These are phyloP conservation scores for Macaria notata DNA, from an alignment of 2,888 invertebrate species.

Conservation along the genomic window DNA sequence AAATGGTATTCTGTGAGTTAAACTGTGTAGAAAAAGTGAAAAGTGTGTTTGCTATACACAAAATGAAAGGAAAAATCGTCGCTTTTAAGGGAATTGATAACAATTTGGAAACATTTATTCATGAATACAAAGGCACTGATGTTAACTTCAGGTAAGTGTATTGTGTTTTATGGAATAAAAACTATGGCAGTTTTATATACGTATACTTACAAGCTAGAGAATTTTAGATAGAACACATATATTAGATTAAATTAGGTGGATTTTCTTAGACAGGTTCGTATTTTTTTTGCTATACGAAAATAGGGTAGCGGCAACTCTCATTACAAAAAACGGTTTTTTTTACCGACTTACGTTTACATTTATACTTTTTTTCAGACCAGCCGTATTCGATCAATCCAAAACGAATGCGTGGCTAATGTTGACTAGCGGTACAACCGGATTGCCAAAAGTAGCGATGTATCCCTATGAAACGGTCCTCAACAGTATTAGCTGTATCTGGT, in stretches of 20 bases:
- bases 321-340: no score
- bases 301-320: no score
- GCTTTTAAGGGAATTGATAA: conserved; percentile 44
- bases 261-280: no score
- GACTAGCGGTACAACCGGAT: conserved; percentile 58
- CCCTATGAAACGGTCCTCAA: conserved; percentile 46
- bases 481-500: conserved; percentile 50
- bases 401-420: conserved; percentile 51
- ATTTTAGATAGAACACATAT: not conserved
- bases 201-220: no score
- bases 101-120: conserved; percentile 43
- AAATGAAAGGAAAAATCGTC: conserved; percentile 37
- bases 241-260: no score
- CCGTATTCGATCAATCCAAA: conserved; percentile 45
- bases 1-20: conserved; percentile 50
- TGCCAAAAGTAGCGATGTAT: conserved; percentile 49
- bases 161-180: no score
- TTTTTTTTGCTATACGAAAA: no score
- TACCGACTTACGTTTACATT: no score
- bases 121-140: conserved; percentile 45
- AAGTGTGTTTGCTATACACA: conserved; percentile 34
- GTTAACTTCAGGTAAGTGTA: conserved; percentile 44
- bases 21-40: conserved; percentile 39
- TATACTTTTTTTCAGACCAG: conserved; percentile 43
- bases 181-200: no score